phyloP scores from a whole-genome alignment of 2,888 invertebrate species.

The Agrypnus murinus region DNA sequence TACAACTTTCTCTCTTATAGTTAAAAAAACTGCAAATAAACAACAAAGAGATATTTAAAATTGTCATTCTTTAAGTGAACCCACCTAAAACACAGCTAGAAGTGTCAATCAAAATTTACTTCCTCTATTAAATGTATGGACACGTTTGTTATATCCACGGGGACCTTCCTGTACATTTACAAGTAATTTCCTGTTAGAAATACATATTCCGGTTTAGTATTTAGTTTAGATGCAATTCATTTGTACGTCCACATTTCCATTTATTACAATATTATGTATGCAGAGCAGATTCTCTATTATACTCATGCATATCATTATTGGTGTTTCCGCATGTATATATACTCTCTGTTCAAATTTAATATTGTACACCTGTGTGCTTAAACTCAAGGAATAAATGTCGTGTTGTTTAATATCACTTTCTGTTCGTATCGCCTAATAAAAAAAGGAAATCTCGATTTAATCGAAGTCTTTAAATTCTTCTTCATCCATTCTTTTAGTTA shows the following conservation, averaged over 20 bases:
- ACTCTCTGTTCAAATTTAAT: conserved; percentile 17
- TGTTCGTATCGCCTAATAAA: too few species aligned
- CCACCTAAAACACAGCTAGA: too few species aligned
- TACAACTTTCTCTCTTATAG: too few species aligned
- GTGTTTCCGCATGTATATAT: conserved; percentile 27
- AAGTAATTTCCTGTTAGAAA: conserved; percentile 42
- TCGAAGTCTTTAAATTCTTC: background rate
- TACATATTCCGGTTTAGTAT: conserved; percentile 39
- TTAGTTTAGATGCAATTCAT: conserved; percentile 41
- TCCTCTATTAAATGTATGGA: conserved; percentile 1
- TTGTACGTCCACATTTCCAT: conserved; percentile 29
- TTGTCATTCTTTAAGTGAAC: too few species aligned
- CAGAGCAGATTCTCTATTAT: conserved; percentile 25
- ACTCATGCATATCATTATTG: conserved; percentile 27
- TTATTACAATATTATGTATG: conserved; percentile 32
- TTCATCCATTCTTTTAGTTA: conserved; percentile 8
- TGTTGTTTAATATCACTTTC: too few species aligned
- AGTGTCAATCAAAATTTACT: too few species aligned
- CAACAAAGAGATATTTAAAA: too few species aligned
- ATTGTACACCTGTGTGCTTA: conserved; percentile 9
- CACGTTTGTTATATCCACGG: conserved; percentile 9
- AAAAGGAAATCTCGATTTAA: background rate
- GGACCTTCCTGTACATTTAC: conserved; percentile 37
- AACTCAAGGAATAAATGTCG: background rate
- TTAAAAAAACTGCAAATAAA: too few species aligned